Conservation (phyloP, 1,140 invertebrate species). For the Drosophila pseudoobscura region DNA sequence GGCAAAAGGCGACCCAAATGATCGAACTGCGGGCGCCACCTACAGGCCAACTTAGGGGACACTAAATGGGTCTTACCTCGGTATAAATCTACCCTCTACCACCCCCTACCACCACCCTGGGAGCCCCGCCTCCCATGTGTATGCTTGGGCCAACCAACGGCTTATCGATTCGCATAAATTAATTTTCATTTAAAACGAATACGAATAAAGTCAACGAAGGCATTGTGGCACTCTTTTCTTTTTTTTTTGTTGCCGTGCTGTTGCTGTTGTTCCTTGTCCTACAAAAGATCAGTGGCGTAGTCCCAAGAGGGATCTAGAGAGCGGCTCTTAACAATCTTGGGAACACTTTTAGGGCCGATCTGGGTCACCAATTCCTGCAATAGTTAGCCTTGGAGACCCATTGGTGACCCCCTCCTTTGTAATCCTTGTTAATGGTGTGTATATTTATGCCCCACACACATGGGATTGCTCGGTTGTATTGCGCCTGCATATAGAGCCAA, state of each 20-base stretch:
- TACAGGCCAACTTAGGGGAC: slow-evolving; percentile 15
- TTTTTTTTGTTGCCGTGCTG: neutral
- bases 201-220: slow-evolving; percentile 72
- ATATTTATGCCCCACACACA: slow-evolving; percentile 20
- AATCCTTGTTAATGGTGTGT: neutral
- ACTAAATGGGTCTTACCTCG: neutral
- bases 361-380: no score
- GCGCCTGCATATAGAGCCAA: slow-evolving; percentile 60
- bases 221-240: slow-evolving; percentile 48
- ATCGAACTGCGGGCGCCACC: slow-evolving; percentile 23
- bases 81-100: neutral
- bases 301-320: neutral
- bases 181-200: slow-evolving; percentile 81
- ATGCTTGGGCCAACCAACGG: slow-evolving; percentile 11
- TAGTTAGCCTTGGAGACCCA: no score
- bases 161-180: slow-evolving; percentile 81
- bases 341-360: no score
- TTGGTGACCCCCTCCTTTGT: no score
- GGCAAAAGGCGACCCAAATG: slow-evolving; percentile 7
- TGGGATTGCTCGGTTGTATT: slow-evolving; percentile 5
- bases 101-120: neutral
- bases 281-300: slow-evolving; percentile 28
- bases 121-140: neutral
- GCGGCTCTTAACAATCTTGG: no score
- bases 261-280: slow-evolving; percentile 7